These are phyloP conservation scores for Pogonus chalceus DNA, from an alignment of 1,140 invertebrate species.

Conservation along the genomic window DNA sequence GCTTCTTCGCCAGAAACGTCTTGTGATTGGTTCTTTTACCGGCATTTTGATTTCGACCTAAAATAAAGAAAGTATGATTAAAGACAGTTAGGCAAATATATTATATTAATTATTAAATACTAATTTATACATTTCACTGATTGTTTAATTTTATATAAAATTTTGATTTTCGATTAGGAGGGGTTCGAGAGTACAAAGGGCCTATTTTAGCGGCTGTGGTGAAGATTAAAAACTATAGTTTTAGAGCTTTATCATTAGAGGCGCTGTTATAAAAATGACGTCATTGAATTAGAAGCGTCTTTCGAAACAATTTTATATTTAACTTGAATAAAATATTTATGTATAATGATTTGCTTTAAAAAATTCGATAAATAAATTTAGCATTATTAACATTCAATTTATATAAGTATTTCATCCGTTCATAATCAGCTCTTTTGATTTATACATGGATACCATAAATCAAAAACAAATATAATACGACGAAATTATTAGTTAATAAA, in stretches of 20 bases:
- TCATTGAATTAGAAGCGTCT: slow-evolving; percentile 5
- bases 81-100: slow-evolving; percentile 12
- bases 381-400: too few species aligned
- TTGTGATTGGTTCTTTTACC: slow-evolving; percentile 43
- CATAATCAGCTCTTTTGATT: too few species aligned
- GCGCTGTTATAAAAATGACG: slow-evolving; percentile 21
- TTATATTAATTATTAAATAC: slow-evolving; percentile 10
- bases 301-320: slow-evolving; percentile 3
- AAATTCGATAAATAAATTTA: too few species aligned
- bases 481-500: too few species aligned
- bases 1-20: slow-evolving; percentile 53
- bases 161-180: slow-evolving; percentile 29
- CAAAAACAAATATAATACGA: too few species aligned
- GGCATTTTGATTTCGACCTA: slow-evolving; percentile 16
- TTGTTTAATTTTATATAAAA: slow-evolving; percentile 15
- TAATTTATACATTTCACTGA: slow-evolving; percentile 10
- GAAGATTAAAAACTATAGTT: slow-evolving; percentile 26
- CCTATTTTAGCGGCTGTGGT: slow-evolving; percentile 18
- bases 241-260: slow-evolving; percentile 23
- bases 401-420: too few species aligned
- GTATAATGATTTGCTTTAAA: too few species aligned
- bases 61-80: slow-evolving; percentile 10
- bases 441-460: too few species aligned
- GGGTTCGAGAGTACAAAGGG: slow-evolving; percentile 46
- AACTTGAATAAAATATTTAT: slow-evolving; percentile 2